These are phyloP conservation scores for Isurus oxyrinchus DNA, from an alignment of 2,113 vertebrate genomes.

Conservation along the genomic window DNA sequence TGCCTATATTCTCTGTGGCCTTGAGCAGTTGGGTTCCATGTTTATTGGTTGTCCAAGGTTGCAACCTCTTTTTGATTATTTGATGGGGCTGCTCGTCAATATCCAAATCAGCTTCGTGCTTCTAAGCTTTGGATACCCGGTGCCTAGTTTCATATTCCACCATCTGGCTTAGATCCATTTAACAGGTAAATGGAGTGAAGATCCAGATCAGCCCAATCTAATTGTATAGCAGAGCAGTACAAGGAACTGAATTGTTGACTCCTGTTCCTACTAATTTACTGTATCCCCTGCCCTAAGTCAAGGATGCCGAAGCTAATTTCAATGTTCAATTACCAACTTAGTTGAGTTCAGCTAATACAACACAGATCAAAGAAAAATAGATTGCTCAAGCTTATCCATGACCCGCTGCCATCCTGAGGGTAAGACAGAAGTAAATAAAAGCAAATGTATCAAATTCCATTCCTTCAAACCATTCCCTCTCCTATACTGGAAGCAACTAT, in stretches of 20 bases:
- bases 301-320: not conserved
- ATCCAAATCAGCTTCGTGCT: no score
- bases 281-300: not conserved
- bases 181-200: not conserved
- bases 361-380: not conserved
- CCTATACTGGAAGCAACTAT: not conserved
- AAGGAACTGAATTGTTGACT: not conserved
- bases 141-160: no score
- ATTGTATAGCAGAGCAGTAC: not conserved
- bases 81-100: no score
- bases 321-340: not conserved
- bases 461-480: not conserved
- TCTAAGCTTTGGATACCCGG: no score
- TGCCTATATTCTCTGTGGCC: no score
- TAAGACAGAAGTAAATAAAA: not conserved
- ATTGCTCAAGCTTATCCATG: not conserved
- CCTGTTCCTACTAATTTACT: not conserved
- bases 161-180: no score
- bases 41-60: no score
- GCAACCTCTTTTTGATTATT: no score
- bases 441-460: conserved; percentile 4
- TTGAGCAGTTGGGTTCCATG: no score
- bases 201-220: not conserved
- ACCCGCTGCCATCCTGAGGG: not conserved
- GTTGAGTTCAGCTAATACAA: not conserved